A percentile compares a stretch with the other conserved stretches of the same genome.
phyloP scores from a whole-genome alignment of 2,797 vertebrate species.

The Passerculus sandwichensis region DNA sequence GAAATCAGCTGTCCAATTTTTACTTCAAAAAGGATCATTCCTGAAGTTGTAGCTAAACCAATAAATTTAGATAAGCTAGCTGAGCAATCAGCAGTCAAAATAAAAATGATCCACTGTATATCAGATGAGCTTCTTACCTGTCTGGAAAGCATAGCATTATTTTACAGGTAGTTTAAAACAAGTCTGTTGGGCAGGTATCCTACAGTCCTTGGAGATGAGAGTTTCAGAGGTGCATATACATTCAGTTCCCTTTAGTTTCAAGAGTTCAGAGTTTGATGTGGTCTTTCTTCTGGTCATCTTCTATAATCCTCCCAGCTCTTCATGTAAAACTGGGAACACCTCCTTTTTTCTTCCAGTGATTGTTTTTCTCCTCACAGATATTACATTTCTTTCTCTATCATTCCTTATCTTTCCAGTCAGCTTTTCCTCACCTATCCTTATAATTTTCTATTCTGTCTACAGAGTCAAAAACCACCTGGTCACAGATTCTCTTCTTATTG shows the following conservation, averaged over 20 bases:
- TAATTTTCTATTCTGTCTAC: neutral
- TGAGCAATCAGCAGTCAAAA: neutral
- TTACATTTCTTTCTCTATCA: neutral
- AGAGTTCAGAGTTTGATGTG: neutral
- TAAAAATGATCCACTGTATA: fast-evolving
- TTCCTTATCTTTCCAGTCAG: neutral
- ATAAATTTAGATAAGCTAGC: neutral
- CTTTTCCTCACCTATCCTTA: neutral
- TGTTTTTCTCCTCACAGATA: neutral
- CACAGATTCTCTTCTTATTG: neutral
- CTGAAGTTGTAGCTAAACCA: neutral
- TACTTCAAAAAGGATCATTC: neutral
- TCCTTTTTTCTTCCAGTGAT: neutral
- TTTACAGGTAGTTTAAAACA: neutral
- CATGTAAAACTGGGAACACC: neutral
- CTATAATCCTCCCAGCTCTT: neutral
- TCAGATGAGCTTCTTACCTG: neutral
- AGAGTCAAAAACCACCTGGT: neutral
- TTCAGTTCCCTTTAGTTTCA: neutral
- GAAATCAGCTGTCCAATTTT: neutral
- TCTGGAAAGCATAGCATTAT: neutral
- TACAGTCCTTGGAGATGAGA: neutral
- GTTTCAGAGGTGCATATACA: neutral
- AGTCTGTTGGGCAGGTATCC: neutral
- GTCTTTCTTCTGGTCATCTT: neutral